A percentile compares a stretch with the other conserved stretches of the same genome.
phyloP scores from a whole-genome alignment of 1,140 invertebrate species.

The Galendromus occidentalis region DNA sequence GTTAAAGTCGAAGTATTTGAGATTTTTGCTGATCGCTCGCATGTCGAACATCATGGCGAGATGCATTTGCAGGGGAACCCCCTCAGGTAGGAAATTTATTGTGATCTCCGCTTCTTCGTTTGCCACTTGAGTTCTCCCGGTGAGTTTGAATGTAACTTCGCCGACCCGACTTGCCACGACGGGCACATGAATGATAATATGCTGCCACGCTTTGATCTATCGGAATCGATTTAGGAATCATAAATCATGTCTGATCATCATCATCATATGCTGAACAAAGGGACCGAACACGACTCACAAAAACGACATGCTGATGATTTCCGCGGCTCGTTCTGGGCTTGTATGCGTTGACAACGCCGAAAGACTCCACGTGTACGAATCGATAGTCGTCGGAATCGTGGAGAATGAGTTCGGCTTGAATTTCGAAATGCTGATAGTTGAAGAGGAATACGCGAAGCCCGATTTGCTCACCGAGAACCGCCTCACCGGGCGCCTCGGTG shows the following conservation, averaged over 20 bases:
- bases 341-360: slow-evolving; percentile 35
- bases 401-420: slow-evolving; percentile 29
- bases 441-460: slow-evolving; percentile 34
- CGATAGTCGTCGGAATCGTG: slow-evolving; percentile 31
- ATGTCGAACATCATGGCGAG: slow-evolving; percentile 39
- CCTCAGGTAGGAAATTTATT: slow-evolving; percentile 35
- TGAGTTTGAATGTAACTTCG: slow-evolving; percentile 32
- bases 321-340: slow-evolving; percentile 26
- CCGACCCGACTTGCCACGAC: slow-evolving; percentile 28
- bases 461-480: slow-evolving; percentile 38
- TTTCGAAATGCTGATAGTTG: slow-evolving; percentile 32
- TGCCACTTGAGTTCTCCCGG: slow-evolving; percentile 34
- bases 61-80: slow-evolving; percentile 36
- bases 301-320: slow-evolving; percentile 32
- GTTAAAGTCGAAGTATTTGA: slow-evolving; percentile 37
- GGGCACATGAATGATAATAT: slow-evolving; percentile 28
- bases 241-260: background rate
- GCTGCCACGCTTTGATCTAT: slow-evolving; percentile 19
- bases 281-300: slow-evolving; percentile 24
- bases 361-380: slow-evolving; percentile 36
- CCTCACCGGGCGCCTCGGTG: slow-evolving; percentile 32
- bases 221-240: background rate
- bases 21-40: slow-evolving; percentile 33
- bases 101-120: slow-evolving; percentile 27
- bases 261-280: background rate